Percentiles rank a stretch among this genome's conserved stretches.
Evolutionary conservation across 1,140 invertebrate genomes (phyloP).

Genomic region (Cyphomyrmex costatus): DNA sequence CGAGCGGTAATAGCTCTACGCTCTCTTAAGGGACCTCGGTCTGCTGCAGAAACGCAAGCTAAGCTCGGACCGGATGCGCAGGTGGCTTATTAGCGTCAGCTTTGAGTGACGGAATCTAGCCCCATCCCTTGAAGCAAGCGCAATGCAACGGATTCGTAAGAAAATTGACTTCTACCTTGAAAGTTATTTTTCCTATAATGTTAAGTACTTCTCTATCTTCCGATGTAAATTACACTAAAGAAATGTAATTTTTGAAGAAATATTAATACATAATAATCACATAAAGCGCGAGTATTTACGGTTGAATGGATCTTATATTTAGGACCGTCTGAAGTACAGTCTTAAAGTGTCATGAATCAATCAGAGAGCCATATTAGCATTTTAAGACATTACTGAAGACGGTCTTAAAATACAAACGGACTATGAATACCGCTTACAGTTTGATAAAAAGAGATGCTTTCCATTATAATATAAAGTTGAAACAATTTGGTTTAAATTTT

Average conservation of each 20-base stretch:
- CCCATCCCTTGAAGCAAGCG: neutral
- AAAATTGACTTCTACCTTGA: constrained; percentile 26
- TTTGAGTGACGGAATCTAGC: constrained; percentile 40
- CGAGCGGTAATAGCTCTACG: constrained; percentile 28
- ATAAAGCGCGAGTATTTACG: too few relatives aligned
- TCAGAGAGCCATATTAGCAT: too few relatives aligned
- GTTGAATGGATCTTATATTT: too few relatives aligned
- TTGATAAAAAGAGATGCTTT: neutral
- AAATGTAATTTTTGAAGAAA: neutral
- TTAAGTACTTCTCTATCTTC: neutral
- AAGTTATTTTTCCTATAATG: neutral
- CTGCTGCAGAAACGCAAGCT: constrained; percentile 1
- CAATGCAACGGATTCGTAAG: neutral
- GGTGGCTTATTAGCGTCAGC: constrained; percentile 45
- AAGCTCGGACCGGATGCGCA: constrained; percentile 15
- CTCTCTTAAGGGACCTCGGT: constrained; percentile 29
- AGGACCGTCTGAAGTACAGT: too few relatives aligned
- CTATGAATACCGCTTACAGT: too few relatives aligned
- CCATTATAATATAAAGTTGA: neutral
- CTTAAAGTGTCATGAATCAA: too few relatives aligned
- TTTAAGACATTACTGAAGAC: too few relatives aligned
- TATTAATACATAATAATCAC: neutral
- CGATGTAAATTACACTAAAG: neutral
- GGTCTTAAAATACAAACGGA: too few relatives aligned
- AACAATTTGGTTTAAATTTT: neutral